Conservation (phyloP, 2,888 invertebrate species). For the Andrena marginata region DNA sequence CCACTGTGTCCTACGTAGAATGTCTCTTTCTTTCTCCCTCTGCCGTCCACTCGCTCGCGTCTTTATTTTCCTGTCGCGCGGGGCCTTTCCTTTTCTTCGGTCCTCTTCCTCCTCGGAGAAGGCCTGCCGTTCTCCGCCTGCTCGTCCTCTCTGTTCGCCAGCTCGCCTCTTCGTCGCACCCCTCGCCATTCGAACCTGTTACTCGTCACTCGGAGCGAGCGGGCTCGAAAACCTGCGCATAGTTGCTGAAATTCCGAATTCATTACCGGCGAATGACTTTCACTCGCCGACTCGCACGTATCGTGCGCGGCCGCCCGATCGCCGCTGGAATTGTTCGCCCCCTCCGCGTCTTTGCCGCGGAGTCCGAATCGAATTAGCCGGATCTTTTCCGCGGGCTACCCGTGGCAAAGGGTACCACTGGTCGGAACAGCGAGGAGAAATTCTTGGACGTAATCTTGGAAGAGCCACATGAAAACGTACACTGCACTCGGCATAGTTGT, state of each 20-base stretch:
- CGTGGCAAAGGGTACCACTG: no score
- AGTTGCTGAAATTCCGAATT: slow-evolving; percentile 77
- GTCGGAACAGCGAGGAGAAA: not conserved
- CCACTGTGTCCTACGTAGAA: slow-evolving; percentile 31
- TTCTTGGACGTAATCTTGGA: not conserved
- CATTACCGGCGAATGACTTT: slow-evolving; percentile 76
- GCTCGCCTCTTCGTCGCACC: slow-evolving; percentile 12
- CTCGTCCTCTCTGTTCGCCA: slow-evolving; percentile 6
- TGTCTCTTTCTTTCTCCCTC: slow-evolving; percentile 9
- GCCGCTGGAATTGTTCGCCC: slow-evolving; percentile 16
- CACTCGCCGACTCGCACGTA: slow-evolving; percentile 64
- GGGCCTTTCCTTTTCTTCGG: slow-evolving; percentile 30
- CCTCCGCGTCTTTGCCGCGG: not conserved
- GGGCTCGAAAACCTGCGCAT: slow-evolving; percentile 28
- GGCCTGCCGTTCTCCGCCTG: not conserved
- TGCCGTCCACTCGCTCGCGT: not conserved
- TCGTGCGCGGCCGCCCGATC: slow-evolving; percentile 18
- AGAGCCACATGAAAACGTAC: not conserved
- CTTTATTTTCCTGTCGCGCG: slow-evolving; percentile 20
- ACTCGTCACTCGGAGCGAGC: slow-evolving; percentile 21
- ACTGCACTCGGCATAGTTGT: no score
- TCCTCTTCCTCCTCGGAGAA: not conserved
- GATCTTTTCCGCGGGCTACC: slow-evolving; percentile 13
- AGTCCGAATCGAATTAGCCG: slow-evolving; percentile 34
- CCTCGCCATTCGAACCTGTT: slow-evolving; percentile 43